These are phyloP conservation scores for Pardalotus punctatus DNA, from an alignment of 2,113 vertebrate species.

Conservation along the genomic window DNA sequence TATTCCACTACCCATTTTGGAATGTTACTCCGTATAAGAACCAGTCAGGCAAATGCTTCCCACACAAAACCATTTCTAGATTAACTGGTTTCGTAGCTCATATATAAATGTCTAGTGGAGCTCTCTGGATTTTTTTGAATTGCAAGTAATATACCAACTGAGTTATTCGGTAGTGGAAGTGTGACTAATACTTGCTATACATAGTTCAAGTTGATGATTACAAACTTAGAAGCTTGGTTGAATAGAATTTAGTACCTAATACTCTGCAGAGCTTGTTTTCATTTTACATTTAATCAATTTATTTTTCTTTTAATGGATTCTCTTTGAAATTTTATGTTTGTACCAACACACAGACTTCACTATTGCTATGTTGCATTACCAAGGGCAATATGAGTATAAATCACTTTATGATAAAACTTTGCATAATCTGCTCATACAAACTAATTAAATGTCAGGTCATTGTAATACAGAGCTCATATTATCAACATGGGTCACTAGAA, in stretches of 20 bases:
- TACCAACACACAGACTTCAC: neutral
- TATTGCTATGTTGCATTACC: neutral
- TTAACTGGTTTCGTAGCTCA: neutral
- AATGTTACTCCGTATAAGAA: neutral
- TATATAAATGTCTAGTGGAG: neutral
- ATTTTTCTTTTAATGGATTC: conserved; percentile 41
- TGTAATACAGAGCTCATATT: conserved; percentile 70
- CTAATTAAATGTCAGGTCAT: conserved; percentile 74
- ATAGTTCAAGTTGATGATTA: conserved; percentile 16
- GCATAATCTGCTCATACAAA: conserved; percentile 70
- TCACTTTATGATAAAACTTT: conserved; percentile 64
- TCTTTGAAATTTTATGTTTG: conserved; percentile 43
- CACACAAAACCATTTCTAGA: neutral
- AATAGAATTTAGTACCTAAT: conserved; percentile 25
- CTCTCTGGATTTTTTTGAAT: neutral
- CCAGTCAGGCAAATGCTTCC: neutral
- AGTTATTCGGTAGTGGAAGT: conserved; percentile 7
- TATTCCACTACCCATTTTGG: neutral
- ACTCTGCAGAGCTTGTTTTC: conserved; percentile 1
- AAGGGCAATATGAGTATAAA: conserved; percentile 51
- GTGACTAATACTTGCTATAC: conserved; percentile 13
- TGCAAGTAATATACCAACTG: neutral
- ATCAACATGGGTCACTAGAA: conserved; percentile 69
- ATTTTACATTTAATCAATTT: conserved; percentile 37
- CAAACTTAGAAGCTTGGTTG: conserved; percentile 16